A percentile compares a stretch with the other conserved stretches of the same genome.
phyloP scores from a whole-genome alignment of 2,113 vertebrate species.

The Megalops atlanticus region DNA sequence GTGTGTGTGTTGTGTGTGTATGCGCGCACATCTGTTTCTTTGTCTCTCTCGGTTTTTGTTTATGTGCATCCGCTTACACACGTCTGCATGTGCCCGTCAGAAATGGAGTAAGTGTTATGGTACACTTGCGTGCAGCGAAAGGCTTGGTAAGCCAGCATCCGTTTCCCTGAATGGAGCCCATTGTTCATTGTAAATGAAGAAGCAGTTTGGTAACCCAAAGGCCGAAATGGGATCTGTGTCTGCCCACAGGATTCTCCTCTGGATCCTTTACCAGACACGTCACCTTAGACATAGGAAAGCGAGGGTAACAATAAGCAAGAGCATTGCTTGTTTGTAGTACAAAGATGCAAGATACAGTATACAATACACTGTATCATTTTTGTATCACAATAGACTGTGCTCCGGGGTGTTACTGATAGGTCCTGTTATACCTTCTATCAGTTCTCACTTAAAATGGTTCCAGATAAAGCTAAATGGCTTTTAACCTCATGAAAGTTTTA shows the following conservation, averaged over 20 bases:
- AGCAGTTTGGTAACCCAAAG: constrained; percentile 15
- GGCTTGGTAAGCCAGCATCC: background rate
- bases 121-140: constrained; percentile 1
- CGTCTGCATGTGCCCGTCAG: background rate
- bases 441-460: background rate
- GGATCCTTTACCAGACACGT: background rate
- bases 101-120: background rate
- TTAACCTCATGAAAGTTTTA: background rate
- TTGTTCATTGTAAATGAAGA: constrained; percentile 37
- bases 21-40: background rate
- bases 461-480: background rate
- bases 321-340: background rate
- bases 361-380: too few species aligned
- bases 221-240: constrained; percentile 21
- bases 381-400: background rate
- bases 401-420: background rate
- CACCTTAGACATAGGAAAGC: background rate
- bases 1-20: background rate
- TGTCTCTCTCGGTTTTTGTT: background rate
- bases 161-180: constrained; percentile 32
- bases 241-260: constrained; percentile 2
- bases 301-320: background rate
- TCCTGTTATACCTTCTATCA: too few species aligned
- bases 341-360: background rate
- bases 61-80: background rate